These are phyloP conservation scores for Ursus arctos DNA, from an alignment of 2,113 vertebrate species.

Conservation along the genomic window DNA sequence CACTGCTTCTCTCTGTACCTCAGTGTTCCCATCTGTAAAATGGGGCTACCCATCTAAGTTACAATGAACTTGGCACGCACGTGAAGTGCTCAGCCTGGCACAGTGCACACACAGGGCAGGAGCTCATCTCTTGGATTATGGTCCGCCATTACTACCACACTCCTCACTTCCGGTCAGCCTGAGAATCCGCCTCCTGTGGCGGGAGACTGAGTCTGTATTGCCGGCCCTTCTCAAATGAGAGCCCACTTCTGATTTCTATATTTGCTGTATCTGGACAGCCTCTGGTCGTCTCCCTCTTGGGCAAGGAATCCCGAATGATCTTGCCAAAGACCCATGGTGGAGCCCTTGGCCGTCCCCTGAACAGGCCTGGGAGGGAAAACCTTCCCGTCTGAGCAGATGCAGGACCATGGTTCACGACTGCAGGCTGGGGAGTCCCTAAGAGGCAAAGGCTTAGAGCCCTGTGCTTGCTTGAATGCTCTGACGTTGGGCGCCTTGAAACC, in stretches of 20 bases:
- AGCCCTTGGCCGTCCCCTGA: not conserved
- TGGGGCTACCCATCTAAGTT: not conserved
- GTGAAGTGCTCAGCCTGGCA: accelerated
- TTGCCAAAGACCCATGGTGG: not conserved
- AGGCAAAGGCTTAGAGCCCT: not conserved
- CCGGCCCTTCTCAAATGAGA: too few species aligned
- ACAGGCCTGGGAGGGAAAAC: not conserved
- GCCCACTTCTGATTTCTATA: accelerated
- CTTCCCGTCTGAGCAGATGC: accelerated
- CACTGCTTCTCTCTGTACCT: accelerated
- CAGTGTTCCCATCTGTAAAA: not conserved
- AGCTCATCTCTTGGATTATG: too few species aligned
- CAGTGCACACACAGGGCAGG: accelerated
- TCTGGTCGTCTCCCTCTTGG: too few species aligned
- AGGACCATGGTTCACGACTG: accelerated
- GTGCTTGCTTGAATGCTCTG: not conserved
- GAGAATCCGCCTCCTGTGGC: not conserved
- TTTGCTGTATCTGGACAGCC: not conserved
- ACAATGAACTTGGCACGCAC: not conserved
- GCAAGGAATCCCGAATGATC: too few species aligned
- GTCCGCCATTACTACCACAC: accelerated
- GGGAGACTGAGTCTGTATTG: not conserved
- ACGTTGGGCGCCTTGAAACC: not conserved
- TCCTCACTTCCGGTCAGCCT: not conserved
- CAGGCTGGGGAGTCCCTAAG: accelerated